Conservation (phyloP, 2,113 vertebrate species). For the Arothron firmamentum region DNA sequence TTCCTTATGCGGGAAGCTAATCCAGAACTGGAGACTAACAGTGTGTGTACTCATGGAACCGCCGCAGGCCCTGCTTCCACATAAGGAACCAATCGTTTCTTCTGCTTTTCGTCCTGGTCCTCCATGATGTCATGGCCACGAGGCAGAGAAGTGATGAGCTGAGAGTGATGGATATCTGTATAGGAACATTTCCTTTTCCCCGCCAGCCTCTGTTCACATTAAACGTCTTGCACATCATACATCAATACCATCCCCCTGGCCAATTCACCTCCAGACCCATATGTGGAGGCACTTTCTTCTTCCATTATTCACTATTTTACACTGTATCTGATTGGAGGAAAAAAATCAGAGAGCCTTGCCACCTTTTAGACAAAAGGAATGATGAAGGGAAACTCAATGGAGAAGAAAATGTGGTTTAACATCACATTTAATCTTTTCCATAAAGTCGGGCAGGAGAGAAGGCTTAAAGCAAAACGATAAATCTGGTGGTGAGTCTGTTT, state of each 20-base stretch:
- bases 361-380: conserved; percentile 24
- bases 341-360: conserved; percentile 23
- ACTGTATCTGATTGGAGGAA: conserved; percentile 27
- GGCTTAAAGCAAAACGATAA: conserved; percentile 55
- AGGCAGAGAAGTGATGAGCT: conserved; percentile 71
- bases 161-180: conserved; percentile 78
- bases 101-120: conserved; percentile 36
- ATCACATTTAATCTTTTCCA: conserved; percentile 53
- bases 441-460: conserved; percentile 47
- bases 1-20: conserved; percentile 1
- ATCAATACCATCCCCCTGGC: conserved; percentile 61
- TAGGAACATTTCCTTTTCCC: conserved; percentile 73
- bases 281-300: conserved; percentile 59
- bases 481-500: conserved; percentile 59
- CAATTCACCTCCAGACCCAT: conserved; percentile 39
- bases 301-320: conserved; percentile 14
- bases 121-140: conserved; percentile 67
- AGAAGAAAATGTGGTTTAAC: conserved; percentile 55
- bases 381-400: conserved; percentile 29
- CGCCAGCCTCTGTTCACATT: conserved; percentile 71
- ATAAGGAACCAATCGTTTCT: conserved; percentile 68
- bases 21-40: conserved; percentile 14
- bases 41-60: conserved; percentile 49
- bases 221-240: conserved; percentile 69
- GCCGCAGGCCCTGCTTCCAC: conserved; percentile 46